phyloP scores from a whole-genome alignment of 2,888 invertebrate genomes.

The Campaea margaritaria region DNA sequence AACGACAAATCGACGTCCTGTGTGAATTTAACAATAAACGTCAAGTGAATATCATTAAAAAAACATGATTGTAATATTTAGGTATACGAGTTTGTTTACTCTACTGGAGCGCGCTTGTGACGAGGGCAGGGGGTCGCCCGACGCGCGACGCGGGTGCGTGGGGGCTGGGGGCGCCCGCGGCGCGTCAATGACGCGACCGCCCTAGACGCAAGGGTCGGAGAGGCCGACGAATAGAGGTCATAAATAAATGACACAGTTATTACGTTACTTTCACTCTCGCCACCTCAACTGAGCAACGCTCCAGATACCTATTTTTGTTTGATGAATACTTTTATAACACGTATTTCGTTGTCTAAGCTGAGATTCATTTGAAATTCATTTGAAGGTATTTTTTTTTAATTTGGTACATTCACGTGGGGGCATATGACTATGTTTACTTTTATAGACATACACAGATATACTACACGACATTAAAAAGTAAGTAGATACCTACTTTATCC shows the following conservation, averaged over 20 bases:
- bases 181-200: conserved; percentile 39
- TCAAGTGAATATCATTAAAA: too few species aligned
- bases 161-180: conserved; percentile 16
- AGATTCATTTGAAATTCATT: too few species aligned
- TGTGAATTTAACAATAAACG: too few species aligned
- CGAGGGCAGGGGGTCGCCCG: conserved; percentile 7
- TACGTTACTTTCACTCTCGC: conserved; percentile 28
- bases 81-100: conserved; percentile 19
- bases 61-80: too few species aligned
- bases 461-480: too few species aligned
- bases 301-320: conserved; percentile 6
- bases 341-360: not conserved
- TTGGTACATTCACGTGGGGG: too few species aligned
- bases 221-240: conserved; percentile 42
- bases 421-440: too few species aligned
- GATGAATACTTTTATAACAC: conserved; percentile 17
- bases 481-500: too few species aligned
- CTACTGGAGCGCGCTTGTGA: conserved; percentile 7
- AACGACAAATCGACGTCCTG: too few species aligned
- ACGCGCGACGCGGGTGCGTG: conserved; percentile 12
- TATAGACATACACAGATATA: too few species aligned
- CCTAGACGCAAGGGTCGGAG: conserved; percentile 41
- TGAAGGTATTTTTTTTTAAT: too few species aligned
- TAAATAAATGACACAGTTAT: conserved; percentile 42
- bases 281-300: conserved; percentile 12